Evolutionary conservation across 2,113 vertebrate genomes (phyloP), one percentile per base, ranked within the genome.

Genomic region (Psilopogon haemacephalus): DNA sequence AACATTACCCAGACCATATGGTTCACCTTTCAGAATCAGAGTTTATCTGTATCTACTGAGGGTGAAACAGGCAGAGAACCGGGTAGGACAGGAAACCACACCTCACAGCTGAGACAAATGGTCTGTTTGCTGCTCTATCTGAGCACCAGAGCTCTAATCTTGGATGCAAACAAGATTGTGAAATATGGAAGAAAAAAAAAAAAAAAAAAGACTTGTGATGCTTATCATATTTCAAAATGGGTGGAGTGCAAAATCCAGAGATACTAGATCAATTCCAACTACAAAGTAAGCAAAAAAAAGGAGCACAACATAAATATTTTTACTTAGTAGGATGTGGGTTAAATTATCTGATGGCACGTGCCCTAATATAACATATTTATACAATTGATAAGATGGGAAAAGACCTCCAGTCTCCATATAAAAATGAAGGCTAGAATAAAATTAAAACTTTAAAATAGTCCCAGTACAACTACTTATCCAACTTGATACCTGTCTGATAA

Each of bases 1-100:
- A 96, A 95, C 95, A 96, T 94, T 96, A 97, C 91, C 96, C 93
- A 97, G 98, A 97, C 92, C 97, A 98, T 95, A 97, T 95, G 96
- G 90, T 81, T 79, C 63, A 69, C 84, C 91, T 85, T 90, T 54
- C 44, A 86, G 85, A 94, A 90, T 74, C 80, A 86, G 95, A 84
- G 58, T 97, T 97, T 97, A 97, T 97, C 96, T 95, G 81, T 68
- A 78, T 68, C 91, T 96, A 46, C 77, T 48, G 78, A 95, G 96
- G 86, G 70, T 86, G 85, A 80, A 95, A 88, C 77, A 79, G 42
- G 46, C 70, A 67, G 87, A 93, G 93, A 94, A 95, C 74, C 95
- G 88, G 85, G 95, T 26, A 96, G 38, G 71, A 91, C 97, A 93
- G 92, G 95, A 94, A 97, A 96, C 95, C 91, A 83, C 67, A 87